A percentile compares a stretch with the other conserved stretches of the same genome.
phyloP scores from a whole-genome alignment of 1,140 invertebrate genomes.

The Agrypnia vestita region DNA sequence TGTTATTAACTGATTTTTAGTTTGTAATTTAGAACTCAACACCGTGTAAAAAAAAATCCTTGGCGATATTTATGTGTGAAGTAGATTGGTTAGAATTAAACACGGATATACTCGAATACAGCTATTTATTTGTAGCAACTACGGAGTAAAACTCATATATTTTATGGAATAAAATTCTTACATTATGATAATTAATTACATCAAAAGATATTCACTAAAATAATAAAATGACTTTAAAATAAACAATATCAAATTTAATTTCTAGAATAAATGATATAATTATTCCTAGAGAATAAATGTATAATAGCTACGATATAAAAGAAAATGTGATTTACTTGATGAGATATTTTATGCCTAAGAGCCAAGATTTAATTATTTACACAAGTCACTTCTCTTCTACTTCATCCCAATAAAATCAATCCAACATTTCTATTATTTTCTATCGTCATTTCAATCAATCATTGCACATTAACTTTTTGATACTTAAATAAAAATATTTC shows the following conservation, averaged over 20 bases:
- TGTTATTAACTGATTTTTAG: no score
- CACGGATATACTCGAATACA: neutral
- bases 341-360: neutral
- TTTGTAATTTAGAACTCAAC: no score
- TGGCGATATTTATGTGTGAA: no score
- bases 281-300: neutral
- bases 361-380: constrained; percentile 12
- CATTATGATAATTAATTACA: constrained; percentile 17
- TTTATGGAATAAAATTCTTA: constrained; percentile 19
- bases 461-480: no score
- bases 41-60: no score
- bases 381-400: neutral
- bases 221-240: constrained; percentile 1
- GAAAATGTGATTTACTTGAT: neutral
- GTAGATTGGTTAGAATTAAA: no score
- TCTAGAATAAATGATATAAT: neutral
- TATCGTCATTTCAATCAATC: no score
- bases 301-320: constrained; percentile 12
- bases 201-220: constrained; percentile 6
- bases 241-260: constrained; percentile 6
- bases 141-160: constrained; percentile 12
- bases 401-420: neutral
- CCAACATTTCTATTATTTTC: constrained; percentile 12
- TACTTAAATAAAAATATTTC: no score
- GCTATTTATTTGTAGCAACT: constrained; percentile 31